Conservation (phyloP, 2,888 invertebrate genomes). For the Harpalus rubripes region DNA sequence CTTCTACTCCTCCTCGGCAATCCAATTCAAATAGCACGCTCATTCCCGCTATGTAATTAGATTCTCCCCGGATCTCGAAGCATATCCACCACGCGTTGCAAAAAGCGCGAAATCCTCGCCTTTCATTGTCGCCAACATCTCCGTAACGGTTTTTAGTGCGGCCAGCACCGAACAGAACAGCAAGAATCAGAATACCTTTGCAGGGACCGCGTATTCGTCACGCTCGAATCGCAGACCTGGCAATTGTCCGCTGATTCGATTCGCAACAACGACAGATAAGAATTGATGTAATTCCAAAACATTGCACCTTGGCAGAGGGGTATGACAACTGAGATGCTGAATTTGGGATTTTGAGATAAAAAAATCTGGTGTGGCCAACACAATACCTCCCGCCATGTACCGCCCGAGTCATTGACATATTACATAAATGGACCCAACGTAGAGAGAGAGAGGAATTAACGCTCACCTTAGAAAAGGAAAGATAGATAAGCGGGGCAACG, state of each 20-base stretch:
- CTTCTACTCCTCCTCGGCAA: slow-evolving; percentile 1
- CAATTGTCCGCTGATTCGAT: slow-evolving; percentile 67
- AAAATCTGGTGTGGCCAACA: too few relatives aligned
- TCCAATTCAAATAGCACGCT: slow-evolving; percentile 58
- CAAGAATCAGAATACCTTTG: too few relatives aligned
- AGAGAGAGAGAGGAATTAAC: too few relatives aligned
- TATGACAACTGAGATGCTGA: neutral
- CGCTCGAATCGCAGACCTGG: slow-evolving; percentile 8
- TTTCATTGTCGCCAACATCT: neutral
- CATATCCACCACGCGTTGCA: slow-evolving; percentile 22
- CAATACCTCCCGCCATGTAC: too few relatives aligned
- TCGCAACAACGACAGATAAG: slow-evolving; percentile 68
- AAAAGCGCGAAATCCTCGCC: slow-evolving; percentile 15
- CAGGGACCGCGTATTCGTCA: slow-evolving; percentile 29
- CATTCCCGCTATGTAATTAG: slow-evolving; percentile 44
- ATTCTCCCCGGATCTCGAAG: slow-evolving; percentile 24
- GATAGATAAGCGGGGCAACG: too few relatives aligned
- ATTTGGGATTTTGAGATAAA: slow-evolving; percentile 8
- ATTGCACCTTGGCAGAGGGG: slow-evolving; percentile 53
- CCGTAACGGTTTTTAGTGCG: slow-evolving; percentile 31
- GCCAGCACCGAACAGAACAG: neutral
- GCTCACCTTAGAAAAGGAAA: too few relatives aligned
- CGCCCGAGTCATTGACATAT: too few relatives aligned
- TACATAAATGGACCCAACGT: too few relatives aligned
- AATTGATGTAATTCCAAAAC: slow-evolving; percentile 63